Percentiles rank a stretch among this genome's conserved stretches.
phyloP scores from a whole-genome alignment of 2,888 invertebrate genomes.

The Zygaena filipendulae region DNA sequence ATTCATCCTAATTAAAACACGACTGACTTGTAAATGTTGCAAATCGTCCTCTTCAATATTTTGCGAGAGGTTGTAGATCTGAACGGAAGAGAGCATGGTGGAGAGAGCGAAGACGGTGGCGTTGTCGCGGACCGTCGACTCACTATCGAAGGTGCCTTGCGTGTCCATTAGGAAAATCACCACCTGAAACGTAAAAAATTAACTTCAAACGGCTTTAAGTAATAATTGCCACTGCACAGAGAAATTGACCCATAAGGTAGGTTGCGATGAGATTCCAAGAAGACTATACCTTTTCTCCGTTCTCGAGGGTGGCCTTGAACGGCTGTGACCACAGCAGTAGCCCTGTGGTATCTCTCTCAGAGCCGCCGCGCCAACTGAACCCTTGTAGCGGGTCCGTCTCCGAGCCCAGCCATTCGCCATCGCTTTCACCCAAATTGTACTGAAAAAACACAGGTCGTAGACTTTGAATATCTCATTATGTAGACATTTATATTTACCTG shows the following conservation, averaged over 20 bases:
- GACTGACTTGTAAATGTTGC: constrained; percentile 93
- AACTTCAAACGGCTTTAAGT: too few species aligned
- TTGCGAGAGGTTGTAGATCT: constrained; percentile 95
- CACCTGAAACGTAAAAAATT: constrained; percentile 73
- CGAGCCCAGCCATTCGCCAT: constrained; percentile 86
- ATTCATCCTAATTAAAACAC: too few species aligned
- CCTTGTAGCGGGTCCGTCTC: constrained; percentile 86
- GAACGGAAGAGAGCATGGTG: constrained; percentile 97
- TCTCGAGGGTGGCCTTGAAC: constrained; percentile 79
- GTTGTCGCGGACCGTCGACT: constrained; percentile 97
- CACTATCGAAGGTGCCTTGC: constrained; percentile 97
- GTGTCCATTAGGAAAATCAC: constrained; percentile 94
- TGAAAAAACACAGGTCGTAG: too few species aligned
- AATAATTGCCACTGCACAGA: too few species aligned
- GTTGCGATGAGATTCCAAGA: too few species aligned
- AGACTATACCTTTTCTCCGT: constrained; percentile 81
- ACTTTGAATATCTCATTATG: constrained; percentile 22
- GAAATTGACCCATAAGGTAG: too few species aligned
- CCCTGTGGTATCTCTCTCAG: constrained; percentile 95
- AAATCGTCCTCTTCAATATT: constrained; percentile 98
- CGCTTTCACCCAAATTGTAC: constrained; percentile 48
- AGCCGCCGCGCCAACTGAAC: constrained; percentile 96
- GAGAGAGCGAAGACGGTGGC: constrained; percentile 98
- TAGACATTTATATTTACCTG: constrained; percentile 61
- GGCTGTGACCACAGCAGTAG: constrained; percentile 97